Evolutionary conservation across 2,888 invertebrate genomes (phyloP).

Genomic region (Mycogona germanica): DNA sequence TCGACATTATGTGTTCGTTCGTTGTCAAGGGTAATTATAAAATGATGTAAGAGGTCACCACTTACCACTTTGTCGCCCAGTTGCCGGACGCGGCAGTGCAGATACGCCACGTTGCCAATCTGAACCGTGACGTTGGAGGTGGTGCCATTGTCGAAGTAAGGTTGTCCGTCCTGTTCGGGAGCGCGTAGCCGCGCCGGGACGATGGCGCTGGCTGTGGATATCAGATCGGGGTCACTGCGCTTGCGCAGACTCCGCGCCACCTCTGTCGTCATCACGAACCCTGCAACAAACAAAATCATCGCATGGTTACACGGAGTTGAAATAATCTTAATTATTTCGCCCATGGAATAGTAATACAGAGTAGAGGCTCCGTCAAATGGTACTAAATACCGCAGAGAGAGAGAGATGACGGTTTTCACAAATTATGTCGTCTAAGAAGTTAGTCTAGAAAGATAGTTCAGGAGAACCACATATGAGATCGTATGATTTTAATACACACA

Average conservation of each 20-base stretch:
- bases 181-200: not conserved
- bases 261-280: not conserved
- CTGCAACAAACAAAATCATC: not conserved
- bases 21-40: too few relatives aligned
- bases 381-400: not conserved
- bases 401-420: not conserved
- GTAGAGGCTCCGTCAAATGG: not conserved
- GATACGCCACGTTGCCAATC: not conserved
- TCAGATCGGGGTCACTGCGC: not conserved
- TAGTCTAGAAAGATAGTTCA: too few relatives aligned
- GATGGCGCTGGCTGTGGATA: not conserved
- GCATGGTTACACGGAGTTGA: too few relatives aligned
- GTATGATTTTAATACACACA: too few relatives aligned
- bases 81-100: slow-evolving; percentile 8
- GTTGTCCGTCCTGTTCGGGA: not conserved
- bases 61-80: slow-evolving; percentile 15
- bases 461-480: too few relatives aligned
- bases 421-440: too few relatives aligned
- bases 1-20: too few relatives aligned
- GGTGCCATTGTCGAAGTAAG: slow-evolving; percentile 7
- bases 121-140: slow-evolving; percentile 5
- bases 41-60: not conserved
- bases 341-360: not conserved
- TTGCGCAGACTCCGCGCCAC: not conserved
- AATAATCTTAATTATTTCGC: not conserved